phyloP scores from a whole-genome alignment of 2,888 invertebrate species.

The Anaspis maculata region DNA sequence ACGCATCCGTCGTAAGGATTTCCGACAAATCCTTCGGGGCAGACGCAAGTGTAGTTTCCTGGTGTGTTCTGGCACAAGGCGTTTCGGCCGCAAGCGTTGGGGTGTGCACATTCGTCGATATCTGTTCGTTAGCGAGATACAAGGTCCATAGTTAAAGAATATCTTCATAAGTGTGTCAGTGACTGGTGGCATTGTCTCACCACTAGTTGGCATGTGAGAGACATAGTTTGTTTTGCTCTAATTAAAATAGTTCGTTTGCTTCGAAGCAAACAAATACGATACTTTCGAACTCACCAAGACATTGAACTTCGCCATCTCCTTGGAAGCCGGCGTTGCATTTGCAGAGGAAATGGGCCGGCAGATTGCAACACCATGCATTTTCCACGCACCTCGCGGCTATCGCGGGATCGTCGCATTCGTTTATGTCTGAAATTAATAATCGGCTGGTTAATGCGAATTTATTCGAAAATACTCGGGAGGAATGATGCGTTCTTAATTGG shows the following conservation, averaged over 20 bases:
- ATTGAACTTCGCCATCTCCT: constrained; percentile 84
- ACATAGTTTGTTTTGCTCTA: constrained; percentile 6
- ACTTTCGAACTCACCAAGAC: constrained; percentile 61
- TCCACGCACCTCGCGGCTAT: constrained; percentile 78
- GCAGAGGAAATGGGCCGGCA: constrained; percentile 90
- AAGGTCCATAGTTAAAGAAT: no score
- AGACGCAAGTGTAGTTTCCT: constrained; percentile 82
- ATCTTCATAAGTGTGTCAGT: no score
- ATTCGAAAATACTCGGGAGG: neutral
- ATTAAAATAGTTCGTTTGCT: no score
- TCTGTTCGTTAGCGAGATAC: no score
- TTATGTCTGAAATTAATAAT: constrained; percentile 78
- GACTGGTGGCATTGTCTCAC: constrained; percentile 5
- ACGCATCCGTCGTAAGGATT: constrained; percentile 72
- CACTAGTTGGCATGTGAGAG: no score
- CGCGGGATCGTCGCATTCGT: constrained; percentile 86
- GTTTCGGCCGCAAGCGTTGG: constrained; percentile 73
- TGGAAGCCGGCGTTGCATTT: constrained; percentile 86
- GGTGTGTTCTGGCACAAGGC: constrained; percentile 74
- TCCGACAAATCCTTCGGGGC: constrained; percentile 75
- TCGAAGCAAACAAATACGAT: no score
- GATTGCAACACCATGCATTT: constrained; percentile 91
- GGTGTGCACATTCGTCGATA: constrained; percentile 79
- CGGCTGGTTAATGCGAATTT: constrained; percentile 10
- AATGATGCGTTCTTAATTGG: neutral